These are phyloP conservation scores for Lamproptera curius DNA, from an alignment of 2,888 invertebrate species.

Conservation along the genomic window DNA sequence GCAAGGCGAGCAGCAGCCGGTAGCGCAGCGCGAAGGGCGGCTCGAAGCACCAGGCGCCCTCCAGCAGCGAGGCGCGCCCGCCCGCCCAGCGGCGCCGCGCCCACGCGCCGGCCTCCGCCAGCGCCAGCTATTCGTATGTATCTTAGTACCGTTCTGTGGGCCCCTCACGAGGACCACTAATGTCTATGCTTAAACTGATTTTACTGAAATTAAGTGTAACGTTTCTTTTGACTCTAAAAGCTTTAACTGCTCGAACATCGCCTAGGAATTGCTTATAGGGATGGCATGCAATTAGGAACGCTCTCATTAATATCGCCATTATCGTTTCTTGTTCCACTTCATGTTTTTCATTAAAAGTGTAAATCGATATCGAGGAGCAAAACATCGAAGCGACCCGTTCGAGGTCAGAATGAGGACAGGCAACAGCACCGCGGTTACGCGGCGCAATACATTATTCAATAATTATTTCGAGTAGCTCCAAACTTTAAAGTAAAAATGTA, in stretches of 20 bases:
- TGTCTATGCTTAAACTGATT: too few relatives aligned
- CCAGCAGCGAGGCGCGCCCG: slow-evolving; percentile 34
- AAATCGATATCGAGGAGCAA: too few relatives aligned
- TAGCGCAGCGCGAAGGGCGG: slow-evolving; percentile 51
- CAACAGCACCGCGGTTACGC: neutral
- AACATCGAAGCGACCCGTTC: neutral
- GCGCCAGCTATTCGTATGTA: slow-evolving; percentile 48
- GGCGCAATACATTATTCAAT: neutral
- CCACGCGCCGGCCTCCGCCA: slow-evolving; percentile 40
- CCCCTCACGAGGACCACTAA: neutral
- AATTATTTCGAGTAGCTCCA: neutral
- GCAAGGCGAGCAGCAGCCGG: slow-evolving; percentile 41
- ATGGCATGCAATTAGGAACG: neutral
- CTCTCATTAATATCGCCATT: neutral
- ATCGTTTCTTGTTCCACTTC: too few relatives aligned
- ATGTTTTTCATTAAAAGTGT: too few relatives aligned
- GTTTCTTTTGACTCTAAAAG: neutral
- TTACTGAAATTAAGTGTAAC: too few relatives aligned
- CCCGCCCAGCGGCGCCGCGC: slow-evolving; percentile 36
- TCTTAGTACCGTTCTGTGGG: too few relatives aligned
- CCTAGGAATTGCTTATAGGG: neutral
- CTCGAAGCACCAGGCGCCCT: slow-evolving; percentile 59
- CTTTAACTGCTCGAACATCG: neutral
- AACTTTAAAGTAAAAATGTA: neutral
- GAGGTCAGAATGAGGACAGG: neutral